These are phyloP conservation scores for Bathynomus jamesi DNA, from an alignment of 1,140 invertebrate genomes.

Conservation along the genomic window DNA sequence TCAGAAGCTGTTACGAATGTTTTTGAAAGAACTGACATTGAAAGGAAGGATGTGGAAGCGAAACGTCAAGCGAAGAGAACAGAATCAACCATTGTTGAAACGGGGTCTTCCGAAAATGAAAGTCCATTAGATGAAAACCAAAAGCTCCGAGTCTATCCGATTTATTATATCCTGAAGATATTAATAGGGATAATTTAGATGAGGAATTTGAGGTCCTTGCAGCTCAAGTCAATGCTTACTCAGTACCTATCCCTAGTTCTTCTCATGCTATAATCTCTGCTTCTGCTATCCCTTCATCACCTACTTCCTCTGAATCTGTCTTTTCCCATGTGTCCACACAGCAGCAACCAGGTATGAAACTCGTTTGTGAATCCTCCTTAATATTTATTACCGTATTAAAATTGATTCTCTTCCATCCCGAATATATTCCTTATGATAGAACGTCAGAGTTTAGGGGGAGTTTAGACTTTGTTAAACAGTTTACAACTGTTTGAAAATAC, in stretches of 20 bases:
- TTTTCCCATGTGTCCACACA: slow-evolving; percentile 19
- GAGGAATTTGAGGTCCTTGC: slow-evolving; percentile 34
- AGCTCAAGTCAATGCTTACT: slow-evolving; percentile 18
- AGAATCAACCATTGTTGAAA: slow-evolving; percentile 22
- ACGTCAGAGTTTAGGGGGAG: too few species aligned
- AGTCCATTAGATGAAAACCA: slow-evolving; percentile 24
- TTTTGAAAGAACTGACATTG: slow-evolving; percentile 10
- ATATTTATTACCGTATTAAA: too few species aligned
- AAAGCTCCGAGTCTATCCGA: slow-evolving; percentile 30
- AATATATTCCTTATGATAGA: too few species aligned
- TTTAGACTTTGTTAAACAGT: too few species aligned
- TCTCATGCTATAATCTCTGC: slow-evolving; percentile 15
- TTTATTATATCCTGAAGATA: slow-evolving; percentile 32
- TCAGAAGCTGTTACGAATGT: slow-evolving; percentile 19
- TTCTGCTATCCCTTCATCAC: slow-evolving; percentile 2
- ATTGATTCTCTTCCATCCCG: background rate
- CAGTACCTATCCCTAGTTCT: slow-evolving; percentile 19
- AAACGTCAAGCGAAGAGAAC: slow-evolving; percentile 13
- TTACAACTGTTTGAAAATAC: too few species aligned
- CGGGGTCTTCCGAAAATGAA: slow-evolving; percentile 17
- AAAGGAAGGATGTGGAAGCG: background rate
- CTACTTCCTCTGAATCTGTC: slow-evolving; percentile 12
- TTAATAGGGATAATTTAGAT: slow-evolving; percentile 33
- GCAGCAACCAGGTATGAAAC: slow-evolving; percentile 29
- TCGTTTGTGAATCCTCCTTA: slow-evolving; percentile 26